These are phyloP conservation scores for Iguana delicatissima DNA, from an alignment of 2,797 vertebrate species.

Conservation along the genomic window DNA sequence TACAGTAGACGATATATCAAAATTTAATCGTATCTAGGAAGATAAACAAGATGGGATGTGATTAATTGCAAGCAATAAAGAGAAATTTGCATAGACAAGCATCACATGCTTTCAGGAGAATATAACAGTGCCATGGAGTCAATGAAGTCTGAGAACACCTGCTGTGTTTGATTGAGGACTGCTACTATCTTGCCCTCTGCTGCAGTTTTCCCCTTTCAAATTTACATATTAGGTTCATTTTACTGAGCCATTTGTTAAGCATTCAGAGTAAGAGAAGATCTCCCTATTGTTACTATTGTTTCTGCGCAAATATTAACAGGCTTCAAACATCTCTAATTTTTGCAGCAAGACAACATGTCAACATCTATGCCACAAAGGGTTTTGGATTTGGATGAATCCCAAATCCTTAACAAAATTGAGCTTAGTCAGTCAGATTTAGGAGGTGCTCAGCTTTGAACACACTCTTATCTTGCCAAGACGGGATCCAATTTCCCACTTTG, in stretches of 20 bases:
- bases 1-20: slow-evolving; percentile 35
- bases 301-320: slow-evolving; percentile 9
- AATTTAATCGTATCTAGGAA: slow-evolving; percentile 38
- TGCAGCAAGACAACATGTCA: background rate
- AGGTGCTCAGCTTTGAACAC: background rate
- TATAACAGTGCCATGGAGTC: slow-evolving; percentile 36
- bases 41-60: slow-evolving; percentile 36
- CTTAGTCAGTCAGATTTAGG: background rate
- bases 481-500: too few relatives aligned
- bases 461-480: too few relatives aligned
- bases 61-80: slow-evolving; percentile 43
- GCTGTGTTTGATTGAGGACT: slow-evolving; percentile 35
- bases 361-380: background rate
- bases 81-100: slow-evolving; percentile 43
- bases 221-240: slow-evolving; percentile 22
- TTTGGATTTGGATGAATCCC: background rate
- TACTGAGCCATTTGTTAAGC: slow-evolving; percentile 21
- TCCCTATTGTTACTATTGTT: slow-evolving; percentile 1
- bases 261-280: background rate
- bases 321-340: background rate
- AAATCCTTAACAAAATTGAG: background rate
- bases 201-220: slow-evolving; percentile 19
- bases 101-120: slow-evolving; percentile 28
- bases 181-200: background rate
- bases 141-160: slow-evolving; percentile 47